phyloP scores from a whole-genome alignment of 1,140 invertebrate species.

The Chrysoperla carnea region DNA sequence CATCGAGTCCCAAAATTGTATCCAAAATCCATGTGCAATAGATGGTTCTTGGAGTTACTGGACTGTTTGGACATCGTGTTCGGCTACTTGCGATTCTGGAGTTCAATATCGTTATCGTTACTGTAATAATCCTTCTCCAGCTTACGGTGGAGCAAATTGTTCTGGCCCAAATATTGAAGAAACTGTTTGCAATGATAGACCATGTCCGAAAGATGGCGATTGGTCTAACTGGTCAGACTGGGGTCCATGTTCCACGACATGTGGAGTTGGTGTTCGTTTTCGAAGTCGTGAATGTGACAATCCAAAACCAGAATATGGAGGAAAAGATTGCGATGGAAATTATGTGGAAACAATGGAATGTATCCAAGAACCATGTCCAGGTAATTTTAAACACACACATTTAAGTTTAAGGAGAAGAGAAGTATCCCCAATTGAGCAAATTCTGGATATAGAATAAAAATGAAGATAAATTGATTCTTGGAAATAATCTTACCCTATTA shows the following conservation, averaged over 20 bases:
- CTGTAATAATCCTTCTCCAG: conserved; percentile 26
- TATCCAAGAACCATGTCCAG: background rate
- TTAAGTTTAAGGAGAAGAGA: background rate
- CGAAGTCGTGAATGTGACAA: conserved; percentile 8
- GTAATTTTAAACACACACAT: background rate
- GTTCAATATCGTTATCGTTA: conserved; percentile 20
- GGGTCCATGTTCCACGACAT: conserved; percentile 12
- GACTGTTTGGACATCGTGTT: conserved; percentile 27
- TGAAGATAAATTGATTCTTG: too few species aligned
- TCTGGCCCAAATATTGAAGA: conserved; percentile 22
- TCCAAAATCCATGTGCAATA: too few species aligned
- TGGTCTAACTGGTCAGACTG: conserved; percentile 12
- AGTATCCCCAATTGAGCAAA: too few species aligned
- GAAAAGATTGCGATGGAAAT: background rate
- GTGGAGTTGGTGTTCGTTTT: conserved; percentile 11
- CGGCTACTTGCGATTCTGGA: conserved; percentile 29
- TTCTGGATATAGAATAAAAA: too few species aligned
- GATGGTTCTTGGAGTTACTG: conserved; percentile 25
- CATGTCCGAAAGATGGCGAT: background rate
- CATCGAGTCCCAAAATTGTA: too few species aligned
- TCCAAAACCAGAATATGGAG: background rate
- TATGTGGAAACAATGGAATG: background rate
- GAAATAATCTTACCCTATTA: too few species aligned
- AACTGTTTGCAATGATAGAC: conserved; percentile 13
- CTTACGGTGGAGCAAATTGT: conserved; percentile 24